Evolutionary conservation across 2,888 invertebrate species (phyloP).

Genomic region (Morinoia aosen): DNA sequence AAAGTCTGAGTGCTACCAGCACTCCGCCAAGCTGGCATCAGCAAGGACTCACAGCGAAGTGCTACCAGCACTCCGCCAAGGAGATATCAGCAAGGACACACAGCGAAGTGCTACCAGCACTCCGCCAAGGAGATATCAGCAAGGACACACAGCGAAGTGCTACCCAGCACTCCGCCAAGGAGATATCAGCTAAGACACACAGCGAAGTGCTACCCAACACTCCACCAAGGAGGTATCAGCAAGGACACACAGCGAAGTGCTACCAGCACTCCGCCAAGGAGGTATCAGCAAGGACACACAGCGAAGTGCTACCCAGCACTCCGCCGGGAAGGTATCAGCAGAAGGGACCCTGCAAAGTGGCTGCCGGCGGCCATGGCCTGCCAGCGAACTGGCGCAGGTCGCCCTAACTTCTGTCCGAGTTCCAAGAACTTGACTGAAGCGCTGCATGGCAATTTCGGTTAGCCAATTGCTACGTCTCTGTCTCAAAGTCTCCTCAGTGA

Average conservation of each 20-base stretch:
- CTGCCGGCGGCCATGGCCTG: background rate
- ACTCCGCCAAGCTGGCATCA: background rate
- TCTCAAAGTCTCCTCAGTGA: background rate
- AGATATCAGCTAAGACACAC: background rate
- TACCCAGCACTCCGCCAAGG: background rate
- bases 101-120: background rate
- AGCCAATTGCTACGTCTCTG: conserved; percentile 38
- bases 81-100: background rate
- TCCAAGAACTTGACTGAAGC: conserved; percentile 25
- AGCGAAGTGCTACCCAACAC: background rate
- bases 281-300: background rate
- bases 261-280: background rate
- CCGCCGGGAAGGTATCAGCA: background rate
- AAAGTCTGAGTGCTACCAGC: background rate
- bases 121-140: background rate
- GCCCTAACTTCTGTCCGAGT: conserved; percentile 31
- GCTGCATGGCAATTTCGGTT: conserved; percentile 38
- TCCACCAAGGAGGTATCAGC: background rate
- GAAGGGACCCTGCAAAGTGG: background rate
- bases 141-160: background rate
- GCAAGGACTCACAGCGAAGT: background rate
- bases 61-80: background rate
- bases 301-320: background rate
- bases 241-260: background rate
- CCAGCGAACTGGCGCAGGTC: background rate